Conservation (phyloP, 2,888 invertebrate genomes). For the Pemphredon lugubris region DNA sequence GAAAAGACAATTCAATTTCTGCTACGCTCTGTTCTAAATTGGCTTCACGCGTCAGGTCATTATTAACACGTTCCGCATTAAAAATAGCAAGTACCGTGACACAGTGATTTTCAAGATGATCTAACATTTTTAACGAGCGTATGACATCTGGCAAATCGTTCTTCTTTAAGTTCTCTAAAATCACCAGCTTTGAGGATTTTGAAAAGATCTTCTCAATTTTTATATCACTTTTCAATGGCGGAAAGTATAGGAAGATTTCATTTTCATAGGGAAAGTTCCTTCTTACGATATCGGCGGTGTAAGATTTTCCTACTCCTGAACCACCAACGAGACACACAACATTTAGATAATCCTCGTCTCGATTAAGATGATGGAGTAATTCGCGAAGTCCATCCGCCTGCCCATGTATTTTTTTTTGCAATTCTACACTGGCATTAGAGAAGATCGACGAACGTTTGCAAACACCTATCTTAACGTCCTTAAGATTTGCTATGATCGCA, state of each 20-base stretch:
- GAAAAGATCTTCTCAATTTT: neutral
- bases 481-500: neutral
- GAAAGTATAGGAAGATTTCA: slow-evolving; percentile 62
- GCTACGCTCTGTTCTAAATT: slow-evolving; percentile 57
- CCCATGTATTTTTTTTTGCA: slow-evolving; percentile 68
- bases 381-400: slow-evolving; percentile 66
- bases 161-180: slow-evolving; percentile 74
- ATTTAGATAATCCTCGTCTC: slow-evolving; percentile 59
- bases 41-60: slow-evolving; percentile 50
- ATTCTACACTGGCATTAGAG: slow-evolving; percentile 57
- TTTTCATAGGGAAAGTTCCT: slow-evolving; percentile 59
- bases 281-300: slow-evolving; percentile 71
- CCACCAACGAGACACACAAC: slow-evolving; percentile 72
- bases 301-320: slow-evolving; percentile 77
- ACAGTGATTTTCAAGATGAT: slow-evolving; percentile 53
- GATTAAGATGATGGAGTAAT: slow-evolving; percentile 53
- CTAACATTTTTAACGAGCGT: slow-evolving; percentile 38
- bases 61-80: slow-evolving; percentile 67
- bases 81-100: slow-evolving; percentile 68
- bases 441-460: slow-evolving; percentile 63
- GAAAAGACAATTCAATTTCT: slow-evolving; percentile 46
- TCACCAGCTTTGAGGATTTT: slow-evolving; percentile 66
- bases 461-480: neutral
- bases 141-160: slow-evolving; percentile 62
- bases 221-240: slow-evolving; percentile 53